Evolutionary conservation across 2,888 invertebrate genomes (phyloP).

Genomic region (Chironomus riparius): DNA sequence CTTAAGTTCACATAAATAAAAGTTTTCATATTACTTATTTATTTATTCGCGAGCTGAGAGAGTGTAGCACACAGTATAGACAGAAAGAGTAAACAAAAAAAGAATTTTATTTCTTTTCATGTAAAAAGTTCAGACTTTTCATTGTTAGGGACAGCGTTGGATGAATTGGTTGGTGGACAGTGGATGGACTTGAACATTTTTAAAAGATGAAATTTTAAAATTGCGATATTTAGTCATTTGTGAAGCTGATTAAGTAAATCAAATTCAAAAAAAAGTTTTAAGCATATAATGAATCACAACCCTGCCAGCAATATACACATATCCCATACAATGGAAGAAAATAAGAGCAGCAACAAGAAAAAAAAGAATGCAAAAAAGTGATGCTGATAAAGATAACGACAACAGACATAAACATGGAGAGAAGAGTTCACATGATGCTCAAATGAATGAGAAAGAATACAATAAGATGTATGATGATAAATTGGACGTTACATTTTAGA

Average conservation of each 20-base stretch:
- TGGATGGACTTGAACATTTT: too few relatives aligned
- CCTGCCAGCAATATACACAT: too few relatives aligned
- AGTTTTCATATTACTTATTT: not conserved
- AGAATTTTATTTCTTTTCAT: too few relatives aligned
- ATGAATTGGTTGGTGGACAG: too few relatives aligned
- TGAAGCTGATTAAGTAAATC: too few relatives aligned
- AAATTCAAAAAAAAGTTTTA: too few relatives aligned
- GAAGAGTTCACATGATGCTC: not conserved
- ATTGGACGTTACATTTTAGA: constrained; percentile 2
- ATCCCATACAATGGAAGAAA: too few relatives aligned
- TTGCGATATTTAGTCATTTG: too few relatives aligned
- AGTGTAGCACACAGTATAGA: not conserved
- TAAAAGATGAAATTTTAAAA: too few relatives aligned
- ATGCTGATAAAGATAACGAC: constrained; percentile 19
- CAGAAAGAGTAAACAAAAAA: not conserved
- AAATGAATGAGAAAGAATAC: not conserved
- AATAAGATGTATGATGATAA: not conserved
- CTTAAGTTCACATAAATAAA: not conserved
- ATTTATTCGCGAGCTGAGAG: not conserved
- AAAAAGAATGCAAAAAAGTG: not conserved
- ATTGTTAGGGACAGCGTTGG: too few relatives aligned
- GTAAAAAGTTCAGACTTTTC: too few relatives aligned
- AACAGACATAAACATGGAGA: not conserved
- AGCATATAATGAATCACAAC: too few relatives aligned
- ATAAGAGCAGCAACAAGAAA: not conserved